Percentiles rank a stretch among this genome's conserved stretches.
Evolutionary conservation across 2,113 vertebrate species (phyloP).

Genomic region (Elachura formosa): DNA sequence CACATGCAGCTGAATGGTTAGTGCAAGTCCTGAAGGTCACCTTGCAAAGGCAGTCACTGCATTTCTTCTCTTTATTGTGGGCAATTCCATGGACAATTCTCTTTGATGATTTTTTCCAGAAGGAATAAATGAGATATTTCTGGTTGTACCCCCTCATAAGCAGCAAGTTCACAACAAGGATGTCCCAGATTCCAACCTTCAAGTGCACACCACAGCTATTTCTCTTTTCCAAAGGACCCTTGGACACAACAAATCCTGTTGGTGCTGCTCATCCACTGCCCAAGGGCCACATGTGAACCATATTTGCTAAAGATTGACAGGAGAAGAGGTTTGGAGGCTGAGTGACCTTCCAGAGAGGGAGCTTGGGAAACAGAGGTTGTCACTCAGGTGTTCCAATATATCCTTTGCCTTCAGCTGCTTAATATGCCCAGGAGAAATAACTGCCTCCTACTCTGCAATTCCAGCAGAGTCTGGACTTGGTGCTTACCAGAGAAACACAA

Average conservation of each 20-base stretch:
- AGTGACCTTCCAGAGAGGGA: not conserved
- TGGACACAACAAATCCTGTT: not conserved
- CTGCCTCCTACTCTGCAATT: not conserved
- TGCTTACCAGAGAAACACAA: not conserved
- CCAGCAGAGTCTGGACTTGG: not conserved
- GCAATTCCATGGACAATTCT: fast-evolving
- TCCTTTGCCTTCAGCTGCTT: not conserved
- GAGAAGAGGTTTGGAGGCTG: not conserved
- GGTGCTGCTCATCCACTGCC: not conserved
- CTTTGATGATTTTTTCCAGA: not conserved
- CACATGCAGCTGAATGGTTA: not conserved
- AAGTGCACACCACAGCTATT: not conserved
- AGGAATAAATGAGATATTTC: not conserved
- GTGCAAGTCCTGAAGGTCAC: not conserved
- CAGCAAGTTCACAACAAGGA: not conserved
- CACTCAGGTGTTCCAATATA: not conserved
- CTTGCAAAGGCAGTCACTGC: not conserved
- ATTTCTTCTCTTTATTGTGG: not conserved
- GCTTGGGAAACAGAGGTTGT: not conserved
- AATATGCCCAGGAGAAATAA: not conserved
- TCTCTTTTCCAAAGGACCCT: not conserved
- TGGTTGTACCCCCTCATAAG: not conserved
- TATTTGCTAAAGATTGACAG: not conserved
- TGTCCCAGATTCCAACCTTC: not conserved
- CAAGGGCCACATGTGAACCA: not conserved